These are phyloP conservation scores for Auanema freiburgensis DNA, from an alignment of 2,888 invertebrate genomes.

Conservation along the genomic window DNA sequence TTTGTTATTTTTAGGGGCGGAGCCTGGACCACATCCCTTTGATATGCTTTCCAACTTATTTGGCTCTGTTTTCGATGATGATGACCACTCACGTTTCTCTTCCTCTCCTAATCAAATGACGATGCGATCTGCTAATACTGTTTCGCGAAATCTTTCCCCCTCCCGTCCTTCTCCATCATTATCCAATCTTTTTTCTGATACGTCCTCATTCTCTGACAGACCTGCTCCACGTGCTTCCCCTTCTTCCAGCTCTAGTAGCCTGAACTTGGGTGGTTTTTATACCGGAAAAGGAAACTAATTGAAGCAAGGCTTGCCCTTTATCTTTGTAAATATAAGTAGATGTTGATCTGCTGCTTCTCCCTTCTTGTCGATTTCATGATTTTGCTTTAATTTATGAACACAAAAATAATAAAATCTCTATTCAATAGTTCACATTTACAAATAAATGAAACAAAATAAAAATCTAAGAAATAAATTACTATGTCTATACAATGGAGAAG, in stretches of 20 bases:
- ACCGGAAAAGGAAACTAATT: slow-evolving; percentile 19
- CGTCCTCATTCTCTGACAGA: background rate
- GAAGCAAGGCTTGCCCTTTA: background rate
- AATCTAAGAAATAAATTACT: no score
- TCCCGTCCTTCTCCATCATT: slow-evolving; percentile 4
- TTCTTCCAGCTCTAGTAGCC: background rate
- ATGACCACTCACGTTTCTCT: background rate
- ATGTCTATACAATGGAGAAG: no score
- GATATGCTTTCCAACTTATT: background rate
- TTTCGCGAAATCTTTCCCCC: no score
- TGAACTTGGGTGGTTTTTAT: slow-evolving; percentile 21
- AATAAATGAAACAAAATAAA: no score
- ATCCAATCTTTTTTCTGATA: background rate
- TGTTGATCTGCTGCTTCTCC: no score
- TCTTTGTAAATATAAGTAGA: no score
- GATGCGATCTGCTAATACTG: background rate
- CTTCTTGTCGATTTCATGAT: no score
- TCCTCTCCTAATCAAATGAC: background rate
- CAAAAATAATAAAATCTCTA: no score
- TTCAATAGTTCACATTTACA: no score
- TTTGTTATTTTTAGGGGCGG: no score
- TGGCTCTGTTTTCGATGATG: background rate
- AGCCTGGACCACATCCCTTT: no score
- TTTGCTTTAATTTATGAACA: no score
- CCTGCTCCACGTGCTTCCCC: slow-evolving; percentile 1